These are phyloP conservation scores for Castor canadensis DNA, from an alignment of 2,113 vertebrate genomes.

Conservation along the genomic window DNA sequence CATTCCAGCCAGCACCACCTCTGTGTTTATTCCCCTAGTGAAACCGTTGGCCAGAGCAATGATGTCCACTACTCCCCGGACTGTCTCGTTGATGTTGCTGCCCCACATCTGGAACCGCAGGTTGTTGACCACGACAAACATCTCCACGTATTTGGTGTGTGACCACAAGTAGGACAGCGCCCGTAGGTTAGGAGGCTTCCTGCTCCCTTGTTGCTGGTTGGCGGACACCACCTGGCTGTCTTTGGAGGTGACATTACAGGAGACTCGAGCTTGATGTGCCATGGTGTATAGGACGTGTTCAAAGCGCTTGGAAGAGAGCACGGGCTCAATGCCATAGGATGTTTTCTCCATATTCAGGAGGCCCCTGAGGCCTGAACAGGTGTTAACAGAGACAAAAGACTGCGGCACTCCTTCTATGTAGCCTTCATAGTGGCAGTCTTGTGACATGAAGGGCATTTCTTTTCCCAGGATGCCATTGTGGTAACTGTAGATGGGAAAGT, in stretches of 20 bases:
- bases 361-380: slow-evolving; percentile 78
- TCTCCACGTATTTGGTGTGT: slow-evolving; percentile 71
- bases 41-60: slow-evolving; percentile 76
- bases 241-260: slow-evolving; percentile 35
- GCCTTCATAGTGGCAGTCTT: slow-evolving; percentile 74
- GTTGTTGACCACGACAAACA: slow-evolving; percentile 73
- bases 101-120: slow-evolving; percentile 73
- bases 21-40: slow-evolving; percentile 59
- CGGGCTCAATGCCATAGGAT: slow-evolving; percentile 72
- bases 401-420: slow-evolving; percentile 65
- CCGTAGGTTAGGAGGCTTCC: background rate
- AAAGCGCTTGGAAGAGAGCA: background rate
- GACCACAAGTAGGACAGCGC: slow-evolving; percentile 11
- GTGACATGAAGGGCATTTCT: background rate
- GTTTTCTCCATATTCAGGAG: slow-evolving; percentile 65
- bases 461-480: background rate
- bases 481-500: slow-evolving; percentile 67
- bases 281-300: slow-evolving; percentile 67
- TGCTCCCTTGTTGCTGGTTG: background rate
- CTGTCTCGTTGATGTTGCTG: slow-evolving; percentile 39
- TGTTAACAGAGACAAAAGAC: slow-evolving; percentile 67
- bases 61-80: slow-evolving; percentile 57
- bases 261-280: background rate
- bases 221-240: background rate
- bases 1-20: slow-evolving; percentile 67